Percentiles rank a stretch among this genome's conserved stretches.
Conservation (phyloP, 2,888 invertebrate species). For the Papilio protenor region DNA sequence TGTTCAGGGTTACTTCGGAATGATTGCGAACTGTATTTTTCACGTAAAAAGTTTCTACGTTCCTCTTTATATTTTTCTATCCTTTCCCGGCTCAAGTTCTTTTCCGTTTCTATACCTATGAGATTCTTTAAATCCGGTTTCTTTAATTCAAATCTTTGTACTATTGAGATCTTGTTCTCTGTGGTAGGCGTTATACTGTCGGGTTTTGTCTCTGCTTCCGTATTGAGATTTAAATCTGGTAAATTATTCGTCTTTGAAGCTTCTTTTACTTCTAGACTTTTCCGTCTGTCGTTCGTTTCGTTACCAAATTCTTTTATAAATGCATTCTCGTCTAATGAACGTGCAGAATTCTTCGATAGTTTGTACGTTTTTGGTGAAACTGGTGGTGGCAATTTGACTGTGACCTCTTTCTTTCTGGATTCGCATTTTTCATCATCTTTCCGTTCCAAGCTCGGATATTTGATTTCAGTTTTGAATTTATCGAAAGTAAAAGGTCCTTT, state of each 20-base stretch:
- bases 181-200: slow-evolving; percentile 84
- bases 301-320: slow-evolving; percentile 87
- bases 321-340: slow-evolving; percentile 90
- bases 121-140: slow-evolving; percentile 67
- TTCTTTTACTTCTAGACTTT: slow-evolving; percentile 86
- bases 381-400: slow-evolving; percentile 81
- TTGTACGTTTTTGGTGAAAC: slow-evolving; percentile 84
- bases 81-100: slow-evolving; percentile 89
- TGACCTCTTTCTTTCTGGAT: slow-evolving; percentile 60
- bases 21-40: slow-evolving; percentile 93
- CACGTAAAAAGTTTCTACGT: slow-evolving; percentile 91
- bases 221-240: slow-evolving; percentile 76
- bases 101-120: slow-evolving; percentile 77
- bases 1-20: slow-evolving; percentile 87
- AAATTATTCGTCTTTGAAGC: slow-evolving; percentile 84
- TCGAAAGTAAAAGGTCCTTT: slow-evolving; percentile 84
- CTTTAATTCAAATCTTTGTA: slow-evolving; percentile 78
- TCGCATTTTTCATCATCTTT: slow-evolving; percentile 61
- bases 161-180: slow-evolving; percentile 85
- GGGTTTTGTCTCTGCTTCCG: slow-evolving; percentile 59
- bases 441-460: slow-evolving; percentile 70
- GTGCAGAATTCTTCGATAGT: slow-evolving; percentile 85
- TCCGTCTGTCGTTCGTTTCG: slow-evolving; percentile 79
- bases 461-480: slow-evolving; percentile 75
- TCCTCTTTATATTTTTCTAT: slow-evolving; percentile 97